Conservation (phyloP, 2,113 vertebrate species). For the Marcusenius ussheri region DNA sequence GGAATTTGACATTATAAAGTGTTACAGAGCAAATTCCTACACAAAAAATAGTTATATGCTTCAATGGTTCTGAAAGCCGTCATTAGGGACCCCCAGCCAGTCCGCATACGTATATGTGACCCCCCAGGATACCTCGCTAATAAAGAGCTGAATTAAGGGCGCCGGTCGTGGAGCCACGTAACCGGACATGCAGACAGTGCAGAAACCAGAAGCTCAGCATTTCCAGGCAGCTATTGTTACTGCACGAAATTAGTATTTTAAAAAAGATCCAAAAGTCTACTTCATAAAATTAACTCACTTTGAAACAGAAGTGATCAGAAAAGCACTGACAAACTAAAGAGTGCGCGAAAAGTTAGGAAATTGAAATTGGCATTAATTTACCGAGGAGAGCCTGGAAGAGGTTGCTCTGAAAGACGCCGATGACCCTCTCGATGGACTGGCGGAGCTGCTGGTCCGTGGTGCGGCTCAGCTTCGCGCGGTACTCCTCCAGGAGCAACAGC, state of each 20-base stretch:
- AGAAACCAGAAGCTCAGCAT: not conserved
- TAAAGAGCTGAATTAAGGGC: not conserved
- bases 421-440: slow-evolving; percentile 74
- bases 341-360: not conserved
- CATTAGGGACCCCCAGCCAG: not conserved
- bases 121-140: not conserved
- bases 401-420: slow-evolving; percentile 76
- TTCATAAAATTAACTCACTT: not conserved
- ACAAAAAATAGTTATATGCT: not conserved
- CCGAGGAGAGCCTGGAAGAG: slow-evolving; percentile 80
- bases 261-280: not conserved
- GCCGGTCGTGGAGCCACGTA: not conserved
- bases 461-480: slow-evolving; percentile 66
- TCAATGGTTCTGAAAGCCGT: not conserved
- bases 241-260: not conserved
- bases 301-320: not conserved
- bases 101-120: not conserved
- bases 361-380: slow-evolving; percentile 27
- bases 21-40: not conserved
- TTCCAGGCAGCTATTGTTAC: not conserved
- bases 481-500: slow-evolving; percentile 72
- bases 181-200: not conserved
- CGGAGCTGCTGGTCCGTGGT: slow-evolving; percentile 70
- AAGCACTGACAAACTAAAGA: not conserved
- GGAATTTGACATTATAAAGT: not conserved